These are phyloP conservation scores for Blastomussa wellsi DNA, from an alignment of 92 coral and sea anemone genomes.

Conservation along the genomic window DNA sequence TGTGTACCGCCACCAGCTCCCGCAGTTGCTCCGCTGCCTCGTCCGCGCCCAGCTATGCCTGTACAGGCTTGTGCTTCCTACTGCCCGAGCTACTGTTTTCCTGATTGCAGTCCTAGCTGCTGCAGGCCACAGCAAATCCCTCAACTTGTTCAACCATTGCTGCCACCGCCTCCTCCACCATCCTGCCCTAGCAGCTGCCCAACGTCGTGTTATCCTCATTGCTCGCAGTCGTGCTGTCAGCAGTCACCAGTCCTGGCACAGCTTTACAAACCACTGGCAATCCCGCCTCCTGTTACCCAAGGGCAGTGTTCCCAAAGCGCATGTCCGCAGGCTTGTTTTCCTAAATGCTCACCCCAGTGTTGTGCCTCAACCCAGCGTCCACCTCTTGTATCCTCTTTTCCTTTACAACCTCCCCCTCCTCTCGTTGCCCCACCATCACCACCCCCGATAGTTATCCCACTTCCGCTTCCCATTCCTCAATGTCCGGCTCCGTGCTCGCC, in stretches of 20 bases:
- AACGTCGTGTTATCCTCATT: conserved; percentile 35
- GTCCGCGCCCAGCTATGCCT: conserved; percentile 20
- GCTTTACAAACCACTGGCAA: conserved; percentile 1
- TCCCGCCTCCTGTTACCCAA: neutral
- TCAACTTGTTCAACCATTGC: conserved; percentile 39
- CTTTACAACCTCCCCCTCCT: conserved; percentile 12
- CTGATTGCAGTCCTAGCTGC: conserved; percentile 59
- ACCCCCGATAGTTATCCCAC: conserved; percentile 38
- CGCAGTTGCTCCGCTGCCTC: conserved; percentile 17
- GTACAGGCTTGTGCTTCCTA: conserved; percentile 44
- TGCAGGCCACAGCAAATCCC: conserved; percentile 50
- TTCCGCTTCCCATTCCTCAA: conserved; percentile 41
- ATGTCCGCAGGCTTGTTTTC: conserved; percentile 33
- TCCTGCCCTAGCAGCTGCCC: conserved; percentile 39
- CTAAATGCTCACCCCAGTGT: conserved; percentile 35
- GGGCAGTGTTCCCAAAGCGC: conserved; percentile 34
- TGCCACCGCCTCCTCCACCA: conserved; percentile 16
- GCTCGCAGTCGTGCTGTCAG: conserved; percentile 32
- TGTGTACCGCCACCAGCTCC: conserved; percentile 32
- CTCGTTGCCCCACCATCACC: conserved; percentile 18
- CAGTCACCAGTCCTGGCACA: conserved; percentile 12
- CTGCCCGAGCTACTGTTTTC: conserved; percentile 67
- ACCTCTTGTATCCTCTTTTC: neutral
- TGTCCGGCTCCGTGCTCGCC: conserved; percentile 68
- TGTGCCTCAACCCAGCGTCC: conserved; percentile 23